These are phyloP conservation scores for Drosophila glabriapex DNA, from an alignment of 2,888 invertebrate species.

Conservation along the genomic window DNA sequence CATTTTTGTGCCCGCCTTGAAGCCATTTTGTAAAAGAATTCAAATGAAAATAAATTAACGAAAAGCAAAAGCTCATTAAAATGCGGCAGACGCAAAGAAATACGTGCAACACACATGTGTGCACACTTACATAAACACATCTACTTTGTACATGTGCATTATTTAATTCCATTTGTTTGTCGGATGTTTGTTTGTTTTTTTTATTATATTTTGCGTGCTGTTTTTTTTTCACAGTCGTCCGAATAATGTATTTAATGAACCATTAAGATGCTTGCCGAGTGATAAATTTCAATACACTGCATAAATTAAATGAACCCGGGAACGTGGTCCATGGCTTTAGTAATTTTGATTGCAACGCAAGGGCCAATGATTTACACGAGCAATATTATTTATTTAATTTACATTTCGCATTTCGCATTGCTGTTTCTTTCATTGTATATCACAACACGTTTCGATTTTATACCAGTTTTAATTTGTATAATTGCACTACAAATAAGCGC, in stretches of 20 bases:
- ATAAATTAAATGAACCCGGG: constrained; percentile 77
- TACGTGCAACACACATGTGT: constrained; percentile 36
- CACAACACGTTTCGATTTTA: constrained; percentile 8
- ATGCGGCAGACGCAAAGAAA: constrained; percentile 66
- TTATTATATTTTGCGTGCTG: constrained; percentile 14
- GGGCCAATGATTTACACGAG: constrained; percentile 34
- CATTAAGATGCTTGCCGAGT: constrained; percentile 83
- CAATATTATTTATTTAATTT: constrained; percentile 31
- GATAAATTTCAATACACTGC: constrained; percentile 82
- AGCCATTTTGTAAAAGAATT: constrained; percentile 78
- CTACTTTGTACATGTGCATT: constrained; percentile 43
- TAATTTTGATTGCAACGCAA: constrained; percentile 58
- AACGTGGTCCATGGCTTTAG: constrained; percentile 25
- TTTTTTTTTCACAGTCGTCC: constrained; percentile 63
- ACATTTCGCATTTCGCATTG: constrained; percentile 10
- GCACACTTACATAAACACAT: constrained; percentile 8
- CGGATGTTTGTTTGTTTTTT: constrained; percentile 23
- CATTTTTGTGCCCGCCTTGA: constrained; percentile 78
- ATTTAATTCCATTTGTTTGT: constrained; percentile 71
- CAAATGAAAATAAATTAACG: constrained; percentile 82
- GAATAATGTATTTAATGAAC: constrained; percentile 85
- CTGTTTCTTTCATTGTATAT: constrained; percentile 6
- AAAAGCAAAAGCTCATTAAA: constrained; percentile 81
- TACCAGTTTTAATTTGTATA: constrained; percentile 65
- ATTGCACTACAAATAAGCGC: constrained; percentile 75